These are phyloP conservation scores for Eumaeus atala DNA, from an alignment of 1,140 invertebrate species.

Conservation along the genomic window DNA sequence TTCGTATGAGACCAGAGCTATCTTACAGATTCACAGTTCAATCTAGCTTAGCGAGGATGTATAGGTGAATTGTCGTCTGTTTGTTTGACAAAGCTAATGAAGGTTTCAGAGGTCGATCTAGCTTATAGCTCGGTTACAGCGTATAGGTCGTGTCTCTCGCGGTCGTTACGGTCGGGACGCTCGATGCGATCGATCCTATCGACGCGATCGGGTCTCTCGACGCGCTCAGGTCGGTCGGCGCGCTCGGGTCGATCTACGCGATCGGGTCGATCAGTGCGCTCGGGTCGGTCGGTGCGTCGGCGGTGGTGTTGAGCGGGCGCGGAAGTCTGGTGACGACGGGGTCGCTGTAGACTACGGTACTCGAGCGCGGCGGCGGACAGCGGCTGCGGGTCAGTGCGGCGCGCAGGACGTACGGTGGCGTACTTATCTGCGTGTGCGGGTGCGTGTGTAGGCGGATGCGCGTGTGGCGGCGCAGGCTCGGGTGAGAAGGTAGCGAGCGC, in stretches of 20 bases:
- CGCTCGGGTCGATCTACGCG: slow-evolving; percentile 51
- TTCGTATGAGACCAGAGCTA: too few species aligned
- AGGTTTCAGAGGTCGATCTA: neutral
- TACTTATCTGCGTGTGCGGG: slow-evolving; percentile 54
- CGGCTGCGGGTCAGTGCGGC: slow-evolving; percentile 58
- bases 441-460: slow-evolving; percentile 18
- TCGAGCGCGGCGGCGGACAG: slow-evolving; percentile 57
- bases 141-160: slow-evolving; percentile 10
- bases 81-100: too few species aligned
- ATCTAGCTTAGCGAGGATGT: too few species aligned
- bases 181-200: slow-evolving; percentile 68
- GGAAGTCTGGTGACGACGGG: slow-evolving; percentile 35
- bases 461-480: slow-evolving; percentile 28
- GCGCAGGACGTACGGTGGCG: slow-evolving; percentile 53
- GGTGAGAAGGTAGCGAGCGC: slow-evolving; percentile 51
- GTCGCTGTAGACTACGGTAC: slow-evolving; percentile 60
- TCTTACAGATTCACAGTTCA: too few species aligned
- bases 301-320: slow-evolving; percentile 31
- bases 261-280: slow-evolving; percentile 28
- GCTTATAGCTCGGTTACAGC: slow-evolving; percentile 8
- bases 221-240: slow-evolving; percentile 65
- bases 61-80: too few species aligned
- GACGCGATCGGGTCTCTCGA: slow-evolving; percentile 64
- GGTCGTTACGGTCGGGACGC: slow-evolving; percentile 35
- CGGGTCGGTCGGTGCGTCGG: slow-evolving; percentile 21